phyloP scores from a whole-genome alignment of 2,797 vertebrate species.

The Alauda arvensis region DNA sequence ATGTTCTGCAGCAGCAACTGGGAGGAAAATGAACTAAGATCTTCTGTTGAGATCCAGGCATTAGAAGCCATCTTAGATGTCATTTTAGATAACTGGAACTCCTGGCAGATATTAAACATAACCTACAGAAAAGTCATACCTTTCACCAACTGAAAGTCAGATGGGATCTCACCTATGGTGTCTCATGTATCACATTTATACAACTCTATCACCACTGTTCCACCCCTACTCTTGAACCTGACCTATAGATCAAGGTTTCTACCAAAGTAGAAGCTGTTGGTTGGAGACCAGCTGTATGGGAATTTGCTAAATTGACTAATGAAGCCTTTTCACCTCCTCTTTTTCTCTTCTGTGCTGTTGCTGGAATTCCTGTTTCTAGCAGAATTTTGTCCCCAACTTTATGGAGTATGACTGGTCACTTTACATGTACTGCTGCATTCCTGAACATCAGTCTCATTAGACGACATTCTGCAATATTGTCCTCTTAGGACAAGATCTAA shows the following conservation, averaged over 20 bases:
- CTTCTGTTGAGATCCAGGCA: neutral
- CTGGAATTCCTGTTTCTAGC: neutral
- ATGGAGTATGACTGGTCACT: neutral
- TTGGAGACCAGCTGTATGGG: neutral
- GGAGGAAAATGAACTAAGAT: neutral
- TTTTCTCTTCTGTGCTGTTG: neutral
- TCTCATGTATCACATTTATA: neutral
- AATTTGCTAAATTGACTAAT: neutral
- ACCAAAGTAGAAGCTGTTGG: neutral
- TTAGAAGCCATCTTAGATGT: neutral
- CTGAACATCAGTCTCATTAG: neutral
- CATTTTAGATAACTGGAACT: neutral
- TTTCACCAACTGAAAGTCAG: neutral
- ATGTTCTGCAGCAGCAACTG: neutral
- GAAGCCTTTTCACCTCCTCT: neutral
- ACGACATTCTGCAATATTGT: neutral
- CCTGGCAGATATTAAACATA: neutral
- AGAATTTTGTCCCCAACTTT: neutral
- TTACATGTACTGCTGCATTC: neutral
- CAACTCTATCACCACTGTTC: neutral
- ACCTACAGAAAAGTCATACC: neutral
- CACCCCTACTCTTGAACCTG: neutral
- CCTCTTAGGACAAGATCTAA: neutral
- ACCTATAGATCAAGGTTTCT: neutral
- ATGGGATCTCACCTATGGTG: neutral